Base-by-base conservation (phyloP, 2,888 invertebrate genomes). In the Ochropleura plecta region DNA sequence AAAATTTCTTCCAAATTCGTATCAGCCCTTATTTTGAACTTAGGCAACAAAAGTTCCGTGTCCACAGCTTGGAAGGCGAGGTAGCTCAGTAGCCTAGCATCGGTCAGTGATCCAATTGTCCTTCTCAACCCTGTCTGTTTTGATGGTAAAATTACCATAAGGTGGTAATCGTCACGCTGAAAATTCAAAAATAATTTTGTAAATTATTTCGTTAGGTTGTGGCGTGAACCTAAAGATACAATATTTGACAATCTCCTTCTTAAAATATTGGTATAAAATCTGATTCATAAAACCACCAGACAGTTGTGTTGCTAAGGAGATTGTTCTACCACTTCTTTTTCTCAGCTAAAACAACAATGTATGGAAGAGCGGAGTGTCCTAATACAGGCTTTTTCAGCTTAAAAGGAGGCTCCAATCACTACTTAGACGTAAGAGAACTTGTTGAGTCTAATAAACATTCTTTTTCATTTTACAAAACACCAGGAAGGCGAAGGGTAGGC, bases 61-160 rank as follows among this genome's bases (percentile, higher is more conserved):
- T 96, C 95, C 70, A 87, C 79, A 0, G 88, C 62, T 0, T 81
- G 64, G 44, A 92, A 89, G 16, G 89, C 91, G 16, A 91, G 89
- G 67, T 95, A 96, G 3, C 88, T 87, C 12, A 92, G 80, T 46
- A 97, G 86, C 60, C 92, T 92, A 0, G 85, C 84, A 6, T 90
- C 88, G 0, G 91, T 93, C 68, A 97, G 82, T 0, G 89, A 84
- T 0, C 85, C 73, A 0, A 96, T 79, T 0, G 95, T 87, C 0
- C 84, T 82, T 4, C 91, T 87, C 0, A 96, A 88, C 18, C 89
- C 92, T 10, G 92, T 84, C 7, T 88, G 75, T 18, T 88, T 77
- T 3, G 91, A 91, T 0, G 97, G 97, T 18, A 97, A 81, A 16
- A 97, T 92, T 1, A 97, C 78, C 81, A 97, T 93, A 84, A 97